Evolutionary conservation across 1,140 invertebrate genomes (phyloP).

Genomic region (Micrasema longulum): DNA sequence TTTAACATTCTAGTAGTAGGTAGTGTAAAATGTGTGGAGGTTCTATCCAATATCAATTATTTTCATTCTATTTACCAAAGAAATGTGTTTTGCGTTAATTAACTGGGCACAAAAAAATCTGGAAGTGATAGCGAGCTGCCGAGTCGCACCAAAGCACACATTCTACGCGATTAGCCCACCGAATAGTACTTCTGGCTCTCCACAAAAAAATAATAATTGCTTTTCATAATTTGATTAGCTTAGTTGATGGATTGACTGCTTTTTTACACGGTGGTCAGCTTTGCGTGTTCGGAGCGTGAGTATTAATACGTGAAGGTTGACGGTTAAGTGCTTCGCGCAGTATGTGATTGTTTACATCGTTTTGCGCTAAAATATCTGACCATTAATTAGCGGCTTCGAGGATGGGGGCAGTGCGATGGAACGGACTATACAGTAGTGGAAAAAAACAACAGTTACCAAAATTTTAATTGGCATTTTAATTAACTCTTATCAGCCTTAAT

Average conservation of each 20-base stretch:
- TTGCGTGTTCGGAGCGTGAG: neutral
- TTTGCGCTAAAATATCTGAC: constrained; percentile 45
- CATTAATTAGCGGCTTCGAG: constrained; percentile 39
- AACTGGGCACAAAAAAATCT: constrained; percentile 36
- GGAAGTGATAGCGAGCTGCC: constrained; percentile 20
- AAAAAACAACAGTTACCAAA: constrained; percentile 45
- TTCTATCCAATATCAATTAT: constrained; percentile 13
- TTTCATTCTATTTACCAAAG: constrained; percentile 33
- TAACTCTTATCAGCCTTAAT: constrained; percentile 41
- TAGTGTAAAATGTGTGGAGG: neutral
- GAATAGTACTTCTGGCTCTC: neutral
- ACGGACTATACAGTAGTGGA: constrained; percentile 32
- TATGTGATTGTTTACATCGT: constrained; percentile 43
- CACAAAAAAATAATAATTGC: neutral
- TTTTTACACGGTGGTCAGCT: neutral
- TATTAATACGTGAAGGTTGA: neutral
- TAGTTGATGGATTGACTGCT: no score
- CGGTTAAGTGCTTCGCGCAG: constrained; percentile 39
- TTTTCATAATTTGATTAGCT: no score
- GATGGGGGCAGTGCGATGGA: constrained; percentile 22
- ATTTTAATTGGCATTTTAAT: constrained; percentile 48
- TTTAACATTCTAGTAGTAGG: no score
- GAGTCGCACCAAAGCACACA: constrained; percentile 26
- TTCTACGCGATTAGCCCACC: constrained; percentile 2
- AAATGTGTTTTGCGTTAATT: constrained; percentile 41